These are phyloP conservation scores for Cyphomyrus discorhynchus DNA, from an alignment of 2,113 vertebrate species.

Conservation along the genomic window DNA sequence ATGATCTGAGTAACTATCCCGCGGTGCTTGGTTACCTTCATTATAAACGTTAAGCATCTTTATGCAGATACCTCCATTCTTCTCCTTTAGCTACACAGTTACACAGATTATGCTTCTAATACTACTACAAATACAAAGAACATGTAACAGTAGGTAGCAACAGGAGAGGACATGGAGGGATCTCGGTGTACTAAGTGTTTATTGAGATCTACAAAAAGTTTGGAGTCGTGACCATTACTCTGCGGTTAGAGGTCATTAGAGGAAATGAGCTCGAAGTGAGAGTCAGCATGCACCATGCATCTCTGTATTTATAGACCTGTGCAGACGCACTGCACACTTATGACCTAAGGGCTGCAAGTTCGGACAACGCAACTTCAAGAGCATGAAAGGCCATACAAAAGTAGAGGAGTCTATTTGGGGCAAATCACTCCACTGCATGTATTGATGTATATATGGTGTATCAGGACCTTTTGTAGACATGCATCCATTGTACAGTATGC, in stretches of 20 bases:
- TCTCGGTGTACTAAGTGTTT: background rate
- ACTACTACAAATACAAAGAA: background rate
- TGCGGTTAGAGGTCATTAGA: background rate
- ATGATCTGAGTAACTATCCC: background rate
- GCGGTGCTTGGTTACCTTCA: background rate
- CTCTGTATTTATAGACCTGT: conserved; percentile 1
- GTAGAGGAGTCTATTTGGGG: background rate
- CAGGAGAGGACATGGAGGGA: background rate
- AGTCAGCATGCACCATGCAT: background rate
- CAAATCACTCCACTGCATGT: background rate
- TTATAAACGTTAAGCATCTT: background rate
- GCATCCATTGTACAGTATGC: background rate
- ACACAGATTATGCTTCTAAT: background rate
- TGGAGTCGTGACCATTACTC: background rate
- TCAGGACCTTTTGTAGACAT: background rate
- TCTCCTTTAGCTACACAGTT: background rate
- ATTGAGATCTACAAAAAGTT: background rate
- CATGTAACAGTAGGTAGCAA: background rate
- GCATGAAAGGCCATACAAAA: background rate
- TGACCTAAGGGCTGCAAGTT: background rate
- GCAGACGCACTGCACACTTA: background rate
- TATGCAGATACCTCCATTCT: background rate
- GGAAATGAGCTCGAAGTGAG: background rate
- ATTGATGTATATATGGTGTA: background rate
- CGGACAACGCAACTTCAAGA: background rate